A percentile compares a stretch with the other conserved stretches of the same genome.
phyloP scores from a whole-genome alignment of 2,797 vertebrate genomes.

The Rhinatrema bivittatum region DNA sequence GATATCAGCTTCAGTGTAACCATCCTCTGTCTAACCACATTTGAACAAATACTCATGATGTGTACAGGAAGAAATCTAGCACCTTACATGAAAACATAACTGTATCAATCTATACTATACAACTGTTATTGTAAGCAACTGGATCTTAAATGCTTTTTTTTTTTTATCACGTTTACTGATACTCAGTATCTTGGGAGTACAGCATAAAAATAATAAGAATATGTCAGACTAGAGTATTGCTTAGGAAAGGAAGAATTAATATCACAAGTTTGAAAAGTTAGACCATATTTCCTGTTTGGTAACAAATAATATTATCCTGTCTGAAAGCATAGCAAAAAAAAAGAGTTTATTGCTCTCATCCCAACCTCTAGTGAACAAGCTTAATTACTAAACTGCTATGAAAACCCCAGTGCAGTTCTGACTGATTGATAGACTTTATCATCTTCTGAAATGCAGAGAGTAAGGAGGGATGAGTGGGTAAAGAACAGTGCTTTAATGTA shows the following conservation, averaged over 20 bases:
- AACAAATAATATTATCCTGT: conserved; percentile 2
- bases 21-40: too few species aligned
- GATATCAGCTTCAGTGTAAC: too few species aligned
- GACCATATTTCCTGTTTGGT: conserved; percentile 13
- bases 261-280: conserved; percentile 15
- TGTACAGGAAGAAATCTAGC: too few species aligned
- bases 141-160: too few species aligned
- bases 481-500: conserved; percentile 9
- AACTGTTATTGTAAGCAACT: too few species aligned
- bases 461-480: conserved; percentile 21
- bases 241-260: conserved; percentile 18
- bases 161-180: too few species aligned
- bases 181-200: too few species aligned
- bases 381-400: conserved; percentile 40
- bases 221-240: conserved; percentile 4
- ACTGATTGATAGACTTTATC: conserved; percentile 34
- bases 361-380: conserved; percentile 23
- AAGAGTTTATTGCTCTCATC: conserved; percentile 25
- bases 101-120: too few species aligned
- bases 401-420: conserved; percentile 26
- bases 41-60: too few species aligned
- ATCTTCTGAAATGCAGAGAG: conserved; percentile 30
- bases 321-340: conserved; percentile 24
- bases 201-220: too few species aligned
- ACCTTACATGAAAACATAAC: too few species aligned